Evolutionary conservation across 2,113 vertebrate species (phyloP).

Genomic region (Cephalopholis sonnerati): DNA sequence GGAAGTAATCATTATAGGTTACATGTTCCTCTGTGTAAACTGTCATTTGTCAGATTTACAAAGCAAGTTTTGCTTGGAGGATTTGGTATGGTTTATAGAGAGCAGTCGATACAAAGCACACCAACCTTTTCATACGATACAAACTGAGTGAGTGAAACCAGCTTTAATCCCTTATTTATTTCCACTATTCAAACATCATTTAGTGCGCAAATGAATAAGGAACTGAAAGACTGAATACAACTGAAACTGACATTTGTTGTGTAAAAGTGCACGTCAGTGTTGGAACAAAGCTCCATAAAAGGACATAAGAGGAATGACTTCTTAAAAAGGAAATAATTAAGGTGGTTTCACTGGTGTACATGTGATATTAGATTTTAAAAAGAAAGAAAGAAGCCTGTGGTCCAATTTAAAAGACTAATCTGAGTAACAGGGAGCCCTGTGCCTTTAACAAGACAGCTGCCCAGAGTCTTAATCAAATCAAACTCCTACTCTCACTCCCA

Average conservation of each 20-base stretch:
- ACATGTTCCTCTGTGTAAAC: not conserved
- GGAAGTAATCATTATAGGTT: not conserved
- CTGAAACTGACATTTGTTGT: not conserved
- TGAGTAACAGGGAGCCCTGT: not conserved
- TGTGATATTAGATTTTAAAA: not conserved
- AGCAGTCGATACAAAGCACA: not conserved
- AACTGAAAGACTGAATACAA: not conserved
- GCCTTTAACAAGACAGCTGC: slow-evolving; percentile 2
- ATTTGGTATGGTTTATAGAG: not conserved
- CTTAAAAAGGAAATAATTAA: not conserved
- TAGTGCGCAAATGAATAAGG: not conserved
- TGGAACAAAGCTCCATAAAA: not conserved
- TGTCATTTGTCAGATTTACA: not conserved
- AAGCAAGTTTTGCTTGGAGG: not conserved
- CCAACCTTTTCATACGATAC: not conserved
- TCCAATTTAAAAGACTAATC: not conserved
- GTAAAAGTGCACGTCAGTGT: not conserved
- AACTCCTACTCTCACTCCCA: not conserved
- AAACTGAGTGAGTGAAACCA: not conserved
- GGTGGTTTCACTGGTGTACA: not conserved
- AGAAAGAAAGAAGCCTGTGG: not conserved
- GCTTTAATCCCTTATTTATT: not conserved
- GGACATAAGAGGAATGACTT: not conserved
- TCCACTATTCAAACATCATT: not conserved
- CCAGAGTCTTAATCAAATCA: slow-evolving; percentile 7